These are phyloP conservation scores for Vidua macroura DNA, from an alignment of 2,113 vertebrate species.

Conservation along the genomic window DNA sequence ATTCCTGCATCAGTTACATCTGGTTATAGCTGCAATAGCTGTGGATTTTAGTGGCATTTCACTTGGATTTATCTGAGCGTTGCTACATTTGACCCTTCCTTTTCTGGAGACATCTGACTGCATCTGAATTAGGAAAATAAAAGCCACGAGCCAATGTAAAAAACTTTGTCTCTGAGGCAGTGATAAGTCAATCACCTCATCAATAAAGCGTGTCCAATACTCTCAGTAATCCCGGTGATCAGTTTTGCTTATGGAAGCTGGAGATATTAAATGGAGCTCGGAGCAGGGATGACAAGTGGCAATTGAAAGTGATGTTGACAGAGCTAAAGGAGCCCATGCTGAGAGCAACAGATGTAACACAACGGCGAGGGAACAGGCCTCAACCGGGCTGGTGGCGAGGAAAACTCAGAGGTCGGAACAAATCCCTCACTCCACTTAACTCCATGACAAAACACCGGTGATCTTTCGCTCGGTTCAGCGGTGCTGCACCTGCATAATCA, in stretches of 20 bases:
- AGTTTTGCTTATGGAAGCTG: conserved; percentile 22
- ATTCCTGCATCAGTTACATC: background rate
- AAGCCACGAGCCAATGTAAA: background rate
- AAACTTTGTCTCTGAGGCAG: background rate
- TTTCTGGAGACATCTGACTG: background rate
- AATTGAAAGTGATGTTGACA: background rate
- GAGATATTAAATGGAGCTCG: background rate
- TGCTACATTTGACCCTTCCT: background rate
- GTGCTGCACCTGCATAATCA: background rate
- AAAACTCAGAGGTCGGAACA: background rate
- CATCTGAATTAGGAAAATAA: background rate
- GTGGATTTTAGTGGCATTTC: background rate
- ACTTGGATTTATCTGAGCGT: background rate
- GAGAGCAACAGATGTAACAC: background rate
- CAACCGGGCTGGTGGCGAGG: background rate
- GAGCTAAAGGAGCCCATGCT: background rate
- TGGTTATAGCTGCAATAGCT: background rate
- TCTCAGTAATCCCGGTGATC: conserved; percentile 1
- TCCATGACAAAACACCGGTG: background rate
- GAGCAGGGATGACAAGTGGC: conserved; percentile 21
- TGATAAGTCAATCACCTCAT: conserved; percentile 15
- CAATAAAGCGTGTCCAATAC: background rate
- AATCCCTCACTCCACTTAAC: background rate
- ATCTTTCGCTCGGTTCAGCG: background rate
- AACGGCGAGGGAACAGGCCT: background rate